Base-by-base conservation (phyloP, 2,888 invertebrate genomes). In the Drosophila borealis region DNA sequence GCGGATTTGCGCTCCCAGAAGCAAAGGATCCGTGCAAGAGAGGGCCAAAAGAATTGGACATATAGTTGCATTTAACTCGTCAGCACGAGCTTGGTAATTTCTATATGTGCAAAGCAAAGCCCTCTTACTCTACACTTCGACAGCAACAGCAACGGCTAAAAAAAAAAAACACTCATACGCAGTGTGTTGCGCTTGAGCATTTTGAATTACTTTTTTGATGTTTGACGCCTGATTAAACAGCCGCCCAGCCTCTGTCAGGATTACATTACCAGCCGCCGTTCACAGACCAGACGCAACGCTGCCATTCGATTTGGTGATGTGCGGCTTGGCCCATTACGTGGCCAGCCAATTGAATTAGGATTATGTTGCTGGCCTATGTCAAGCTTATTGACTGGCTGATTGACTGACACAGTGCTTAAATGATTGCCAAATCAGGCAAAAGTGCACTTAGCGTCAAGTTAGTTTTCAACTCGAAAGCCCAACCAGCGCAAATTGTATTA, bases 181-280 rank as follows among this genome's bases (percentile, higher is more conserved):
- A 50, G 41, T 36, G 85, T 62, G 57, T 44, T 36, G 13, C 42
- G 48, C 50, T 29, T 21, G 33, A 50, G 17, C 50, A 68, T 55
- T 71, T 50, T 49, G 39, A 53, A 79, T 69, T 71, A 60, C 44
- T 53, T 72, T 84, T 82, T 78, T 78, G 84, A 80, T 75, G 72
- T 75, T 70, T 73, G 73, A 70, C 71, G 84, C 60, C 69, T 83
- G 81, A 83, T 80, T 89, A 65, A 73, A 59, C 82, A 82, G 37
- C 54, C 37, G 56, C 44, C 36, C 19, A 50, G 19, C 13, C 21
- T 42, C 25, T 44, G 76, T 64, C 71, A 76, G 37, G 46, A 71
- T 59, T 50, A 59, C 48, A 62, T 54, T 57, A 50, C 14, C 71
- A 46, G 41, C 13, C 17, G 25, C 21, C 21, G 9, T 14, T 14